These are phyloP conservation scores for Chaetodon trifascialis DNA, from an alignment of 2,113 vertebrate genomes.

Conservation along the genomic window DNA sequence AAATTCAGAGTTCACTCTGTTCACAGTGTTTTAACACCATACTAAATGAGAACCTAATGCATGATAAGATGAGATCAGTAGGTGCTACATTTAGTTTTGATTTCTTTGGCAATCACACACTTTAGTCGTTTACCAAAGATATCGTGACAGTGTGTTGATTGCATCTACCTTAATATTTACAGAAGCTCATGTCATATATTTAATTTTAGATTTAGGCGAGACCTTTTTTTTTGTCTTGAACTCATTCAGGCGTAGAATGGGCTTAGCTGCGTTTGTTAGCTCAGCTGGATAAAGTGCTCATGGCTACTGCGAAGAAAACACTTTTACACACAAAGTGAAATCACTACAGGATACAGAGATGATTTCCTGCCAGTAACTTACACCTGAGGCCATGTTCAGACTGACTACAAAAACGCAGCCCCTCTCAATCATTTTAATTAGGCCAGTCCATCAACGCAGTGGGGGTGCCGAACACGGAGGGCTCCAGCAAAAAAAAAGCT, in stretches of 20 bases:
- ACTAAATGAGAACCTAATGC: neutral
- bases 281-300: conserved; percentile 12
- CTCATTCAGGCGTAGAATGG: conserved; percentile 1
- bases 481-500: conserved; percentile 21
- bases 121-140: neutral
- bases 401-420: conserved; percentile 4
- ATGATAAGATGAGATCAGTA: no score
- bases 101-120: neutral
- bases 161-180: no score
- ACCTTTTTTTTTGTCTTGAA: neutral
- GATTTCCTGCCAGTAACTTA: conserved; percentile 6
- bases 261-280: neutral
- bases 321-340: neutral
- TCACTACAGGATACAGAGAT: neutral
- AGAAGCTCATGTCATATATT: neutral
- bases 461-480: neutral
- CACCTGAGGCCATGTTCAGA: neutral
- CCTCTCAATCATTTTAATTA: conserved; percentile 45
- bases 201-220: neutral
- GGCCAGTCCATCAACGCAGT: conserved; percentile 5
- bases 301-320: neutral
- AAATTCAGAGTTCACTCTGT: no score
- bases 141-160: neutral
- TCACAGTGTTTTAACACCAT: neutral
- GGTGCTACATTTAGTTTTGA: neutral